Base-by-base conservation (phyloP, 2,113 vertebrate species). In the Neodontobutis hainanensis region DNA sequence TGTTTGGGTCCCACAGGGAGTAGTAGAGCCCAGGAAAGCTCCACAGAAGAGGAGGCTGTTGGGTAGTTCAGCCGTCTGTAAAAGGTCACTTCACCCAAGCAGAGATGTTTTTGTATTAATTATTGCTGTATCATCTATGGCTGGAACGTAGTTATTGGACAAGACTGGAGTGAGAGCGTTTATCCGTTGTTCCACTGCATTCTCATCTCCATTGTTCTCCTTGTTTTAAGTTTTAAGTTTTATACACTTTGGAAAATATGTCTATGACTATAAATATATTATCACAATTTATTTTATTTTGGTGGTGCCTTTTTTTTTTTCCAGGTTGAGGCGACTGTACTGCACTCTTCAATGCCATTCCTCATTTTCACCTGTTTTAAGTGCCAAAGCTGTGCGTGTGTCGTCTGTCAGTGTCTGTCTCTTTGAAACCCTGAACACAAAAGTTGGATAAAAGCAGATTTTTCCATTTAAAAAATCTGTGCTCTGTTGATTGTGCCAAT, bases 31-130 rank as follows among this genome's bases (percentile, higher is more conserved):
- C 83, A 78, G 81, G 84, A 88, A 70, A 84, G 80, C 77, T 85
- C 75, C 75, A 82, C 83, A 68, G 85, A 86, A 84, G 88, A 91
- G 15, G 89, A 88, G 77, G 75, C 87, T 81, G 70, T 65, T 65
- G 87, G 76, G 79, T 88, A 88, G 59, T 48, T 43, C 45, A 2
- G 47, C 4, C 27, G 32, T 4, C 27, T 52, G 49, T 51, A 40
- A 40, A 40, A 27, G 19, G 43, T 61, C 68, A 48, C 8, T 47
- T 63, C 49, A 42, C 80, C 9, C 52, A 55, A 63, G 45, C 44
- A 62, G 40, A 62, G 34, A 44, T 64, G 27, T 47, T 58, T 43
- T 6, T 70, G 58, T 32, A 34, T 14, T 9, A 46, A 46, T 64
- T 35, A 44, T 47, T 42, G 32, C 58, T 56, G 42, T 82, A 84